A percentile compares a stretch with the other conserved stretches of the same genome.
Conservation (phyloP, 1,140 invertebrate species). For the Camponotus floridanus region DNA sequence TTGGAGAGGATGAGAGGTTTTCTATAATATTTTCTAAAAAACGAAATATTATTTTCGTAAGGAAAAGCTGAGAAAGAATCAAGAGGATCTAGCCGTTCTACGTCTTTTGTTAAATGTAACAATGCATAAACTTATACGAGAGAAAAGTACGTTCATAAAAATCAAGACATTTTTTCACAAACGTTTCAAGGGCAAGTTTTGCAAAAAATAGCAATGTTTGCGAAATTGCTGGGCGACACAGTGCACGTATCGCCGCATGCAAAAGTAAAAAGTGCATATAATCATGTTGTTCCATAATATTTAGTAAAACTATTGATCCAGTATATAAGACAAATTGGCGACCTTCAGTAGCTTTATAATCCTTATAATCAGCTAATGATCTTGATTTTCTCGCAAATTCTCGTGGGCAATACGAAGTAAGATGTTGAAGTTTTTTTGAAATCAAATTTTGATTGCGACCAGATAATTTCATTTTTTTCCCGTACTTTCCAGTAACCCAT, state of each 20-base stretch:
- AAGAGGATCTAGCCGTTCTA: neutral
- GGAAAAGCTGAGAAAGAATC: neutral
- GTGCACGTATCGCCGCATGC: neutral
- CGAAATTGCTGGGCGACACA: neutral
- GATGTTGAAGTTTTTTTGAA: slow-evolving; percentile 3
- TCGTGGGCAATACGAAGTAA: neutral
- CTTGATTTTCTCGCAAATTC: slow-evolving; percentile 27
- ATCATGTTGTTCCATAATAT: slow-evolving; percentile 7
- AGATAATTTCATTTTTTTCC: slow-evolving; percentile 35
- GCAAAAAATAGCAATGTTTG: neutral
- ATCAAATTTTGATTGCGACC: neutral
- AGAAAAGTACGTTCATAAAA: slow-evolving; percentile 27
- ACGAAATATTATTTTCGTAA: slow-evolving; percentile 1
- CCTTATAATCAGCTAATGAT: neutral
- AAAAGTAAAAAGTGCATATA: slow-evolving; percentile 22
- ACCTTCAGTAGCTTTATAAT: slow-evolving; percentile 13
- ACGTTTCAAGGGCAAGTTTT: slow-evolving; percentile 15
- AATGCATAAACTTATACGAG: slow-evolving; percentile 13
- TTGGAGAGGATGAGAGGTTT: neutral
- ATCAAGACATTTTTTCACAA: neutral
- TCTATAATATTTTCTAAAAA: neutral
- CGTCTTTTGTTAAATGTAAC: slow-evolving; percentile 1
- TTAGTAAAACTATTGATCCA: neutral
- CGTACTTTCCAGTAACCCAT: slow-evolving; percentile 11
- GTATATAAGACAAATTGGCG: slow-evolving; percentile 10